These are phyloP conservation scores for Pyralis farinalis DNA, from an alignment of 2,888 invertebrate species.

Conservation along the genomic window DNA sequence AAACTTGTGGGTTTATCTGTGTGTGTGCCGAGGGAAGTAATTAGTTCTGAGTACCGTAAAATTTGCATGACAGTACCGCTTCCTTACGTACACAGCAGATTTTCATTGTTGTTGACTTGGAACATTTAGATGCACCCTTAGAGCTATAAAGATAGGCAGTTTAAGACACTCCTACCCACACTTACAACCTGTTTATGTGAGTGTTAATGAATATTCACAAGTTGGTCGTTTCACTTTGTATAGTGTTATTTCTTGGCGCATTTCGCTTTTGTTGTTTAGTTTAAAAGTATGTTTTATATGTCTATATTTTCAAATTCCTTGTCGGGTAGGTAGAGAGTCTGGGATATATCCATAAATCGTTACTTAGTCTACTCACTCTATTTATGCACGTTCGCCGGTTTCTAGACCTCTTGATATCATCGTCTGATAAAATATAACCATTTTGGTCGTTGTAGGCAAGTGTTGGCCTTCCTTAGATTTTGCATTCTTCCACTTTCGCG, in stretches of 20 bases:
- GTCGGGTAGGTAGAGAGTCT: too few species aligned
- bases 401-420: too few species aligned
- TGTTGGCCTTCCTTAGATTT: too few species aligned
- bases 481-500: too few species aligned
- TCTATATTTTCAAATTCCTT: too few species aligned
- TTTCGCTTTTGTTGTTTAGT: not conserved
- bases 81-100: conserved; percentile 30
- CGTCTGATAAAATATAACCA: too few species aligned
- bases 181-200: conserved; percentile 34
- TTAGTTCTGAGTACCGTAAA: conserved; percentile 58
- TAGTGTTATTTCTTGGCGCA: conserved; percentile 2
- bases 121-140: conserved; percentile 57
- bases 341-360: too few species aligned
- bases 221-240: conserved; percentile 11
- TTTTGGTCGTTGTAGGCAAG: too few species aligned
- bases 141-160: conserved; percentile 44
- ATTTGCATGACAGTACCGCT: conserved; percentile 62
- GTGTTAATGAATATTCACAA: conserved; percentile 54
- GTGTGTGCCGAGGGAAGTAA: conserved; percentile 48
- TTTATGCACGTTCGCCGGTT: too few species aligned
- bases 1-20: conserved; percentile 56
- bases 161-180: conserved; percentile 26
- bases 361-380: too few species aligned
- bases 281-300: not conserved
- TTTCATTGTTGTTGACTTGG: conserved; percentile 25